Conservation (phyloP, 2,113 vertebrate species). For the Triplophysa tibetana region DNA sequence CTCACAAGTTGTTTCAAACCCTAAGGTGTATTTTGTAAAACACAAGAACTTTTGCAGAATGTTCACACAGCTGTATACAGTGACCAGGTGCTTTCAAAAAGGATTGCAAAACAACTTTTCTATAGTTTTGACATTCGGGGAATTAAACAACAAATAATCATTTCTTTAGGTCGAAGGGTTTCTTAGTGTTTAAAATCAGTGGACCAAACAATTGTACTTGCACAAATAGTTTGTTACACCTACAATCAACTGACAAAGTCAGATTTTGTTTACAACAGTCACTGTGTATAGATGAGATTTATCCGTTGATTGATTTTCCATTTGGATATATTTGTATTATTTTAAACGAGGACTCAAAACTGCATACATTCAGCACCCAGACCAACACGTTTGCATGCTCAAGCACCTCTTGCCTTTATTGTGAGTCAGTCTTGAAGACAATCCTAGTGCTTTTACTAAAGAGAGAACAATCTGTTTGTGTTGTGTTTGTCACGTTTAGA, state of each 20-base stretch:
- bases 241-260: neutral
- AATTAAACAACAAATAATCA: too few relatives aligned
- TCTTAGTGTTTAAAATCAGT: neutral
- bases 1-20: too few relatives aligned
- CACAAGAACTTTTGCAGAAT: too few relatives aligned
- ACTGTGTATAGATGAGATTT: neutral
- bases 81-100: too few relatives aligned
- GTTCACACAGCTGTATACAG: too few relatives aligned
- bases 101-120: too few relatives aligned
- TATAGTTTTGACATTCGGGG: too few relatives aligned
- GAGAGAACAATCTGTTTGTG: neutral
- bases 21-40: too few relatives aligned
- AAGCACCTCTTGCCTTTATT: conserved; percentile 27
- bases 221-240: neutral
- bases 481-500: neutral
- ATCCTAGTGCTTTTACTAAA: conserved; percentile 37
- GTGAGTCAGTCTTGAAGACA: conserved; percentile 41
- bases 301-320: neutral
- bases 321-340: neutral
- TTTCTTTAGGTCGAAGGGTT: neutral
- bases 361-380: neutral
- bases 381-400: conserved; percentile 1
- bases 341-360: conserved; percentile 34
- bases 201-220: conserved; percentile 5
- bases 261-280: neutral